Evolutionary conservation across 2,888 invertebrate species (phyloP).

Genomic region (Harpalus rufipes): DNA sequence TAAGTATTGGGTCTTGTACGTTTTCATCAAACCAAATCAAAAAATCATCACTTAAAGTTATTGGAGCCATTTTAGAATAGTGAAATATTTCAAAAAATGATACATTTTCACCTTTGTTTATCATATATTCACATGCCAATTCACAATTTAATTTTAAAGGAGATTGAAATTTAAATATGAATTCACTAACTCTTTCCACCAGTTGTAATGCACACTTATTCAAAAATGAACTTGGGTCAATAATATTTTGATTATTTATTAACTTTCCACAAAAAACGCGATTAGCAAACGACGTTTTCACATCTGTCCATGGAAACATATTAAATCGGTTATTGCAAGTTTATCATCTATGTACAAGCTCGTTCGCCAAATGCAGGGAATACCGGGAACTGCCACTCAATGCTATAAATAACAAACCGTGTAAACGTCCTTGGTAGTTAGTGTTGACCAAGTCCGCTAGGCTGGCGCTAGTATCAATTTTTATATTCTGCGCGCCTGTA

Average conservation of each 20-base stretch:
- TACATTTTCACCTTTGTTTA: conserved; percentile 7
- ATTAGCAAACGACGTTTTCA: conserved; percentile 10
- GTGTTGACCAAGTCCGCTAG: no score
- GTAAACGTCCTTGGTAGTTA: no score
- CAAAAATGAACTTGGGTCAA: background rate
- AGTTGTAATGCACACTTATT: background rate
- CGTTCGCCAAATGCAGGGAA: no score
- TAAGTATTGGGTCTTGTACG: conserved; percentile 58
- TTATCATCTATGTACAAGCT: no score
- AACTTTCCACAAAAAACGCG: background rate
- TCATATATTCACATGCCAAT: conserved; percentile 38
- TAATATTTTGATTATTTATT: background rate
- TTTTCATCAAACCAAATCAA: conserved; percentile 57
- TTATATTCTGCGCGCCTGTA: no score
- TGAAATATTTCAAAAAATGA: background rate
- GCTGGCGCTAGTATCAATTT: no score
- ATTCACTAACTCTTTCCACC: conserved; percentile 14
- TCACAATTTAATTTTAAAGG: conserved; percentile 2
- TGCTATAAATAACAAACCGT: no score
- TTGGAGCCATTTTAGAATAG: conserved; percentile 19
- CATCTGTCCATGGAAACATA: conserved; percentile 1
- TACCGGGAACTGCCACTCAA: no score
- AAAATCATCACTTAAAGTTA: conserved; percentile 27
- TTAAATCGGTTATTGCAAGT: no score
- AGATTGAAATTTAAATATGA: background rate